A percentile compares a stretch with the other conserved stretches of the same genome.
Conservation (phyloP, 2,797 vertebrate genomes). For the Muscicapa striata region DNA sequence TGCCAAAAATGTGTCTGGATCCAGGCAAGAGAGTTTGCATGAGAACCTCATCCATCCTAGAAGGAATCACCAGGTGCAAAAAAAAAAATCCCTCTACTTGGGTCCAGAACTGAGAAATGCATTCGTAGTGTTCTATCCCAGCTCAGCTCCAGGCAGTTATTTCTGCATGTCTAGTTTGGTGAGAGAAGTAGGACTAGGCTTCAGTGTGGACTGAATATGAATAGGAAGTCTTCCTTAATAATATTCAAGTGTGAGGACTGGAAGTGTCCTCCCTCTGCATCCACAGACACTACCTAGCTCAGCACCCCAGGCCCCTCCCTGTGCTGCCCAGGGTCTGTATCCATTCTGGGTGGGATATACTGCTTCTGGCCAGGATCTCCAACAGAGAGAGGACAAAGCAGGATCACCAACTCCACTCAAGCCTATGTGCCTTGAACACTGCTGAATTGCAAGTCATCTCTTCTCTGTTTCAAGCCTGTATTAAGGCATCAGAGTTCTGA, state of each 20-base stretch:
- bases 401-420: neutral
- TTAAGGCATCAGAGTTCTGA: neutral
- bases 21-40: neutral
- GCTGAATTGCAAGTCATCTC: neutral
- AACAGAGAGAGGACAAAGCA: neutral
- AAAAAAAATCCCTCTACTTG: neutral
- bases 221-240: neutral
- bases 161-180: neutral
- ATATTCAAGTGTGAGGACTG: neutral
- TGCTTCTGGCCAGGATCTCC: neutral
- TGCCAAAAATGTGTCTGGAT: neutral
- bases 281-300: neutral
- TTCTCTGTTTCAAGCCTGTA: neutral
- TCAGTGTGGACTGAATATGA: neutral
- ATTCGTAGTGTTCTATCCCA: neutral
- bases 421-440: neutral
- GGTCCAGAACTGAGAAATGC: neutral
- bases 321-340: accelerated
- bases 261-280: neutral
- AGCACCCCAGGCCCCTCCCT: neutral
- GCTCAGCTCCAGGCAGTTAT: neutral
- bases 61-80: neutral
- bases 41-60: neutral
- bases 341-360: neutral
- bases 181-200: neutral